A percentile compares a stretch with the other conserved stretches of the same genome.
Conservation (phyloP, 2,113 vertebrate species). For the Platanista minor region DNA sequence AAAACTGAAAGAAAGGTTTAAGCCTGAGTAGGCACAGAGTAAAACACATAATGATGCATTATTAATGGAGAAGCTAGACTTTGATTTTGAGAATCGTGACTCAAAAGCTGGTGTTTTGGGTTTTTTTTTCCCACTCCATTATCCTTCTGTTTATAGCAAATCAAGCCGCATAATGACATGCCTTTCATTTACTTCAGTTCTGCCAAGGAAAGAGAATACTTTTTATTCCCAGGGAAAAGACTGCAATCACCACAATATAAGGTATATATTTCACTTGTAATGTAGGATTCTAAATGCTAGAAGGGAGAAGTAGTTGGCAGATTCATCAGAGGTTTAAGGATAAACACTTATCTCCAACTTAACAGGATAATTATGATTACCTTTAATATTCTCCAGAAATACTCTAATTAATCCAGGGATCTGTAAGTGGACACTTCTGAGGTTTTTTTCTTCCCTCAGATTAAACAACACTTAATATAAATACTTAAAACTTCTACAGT, state of each 20-base stretch:
- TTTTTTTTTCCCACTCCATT: background rate
- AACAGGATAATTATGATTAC: background rate
- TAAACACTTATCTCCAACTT: background rate
- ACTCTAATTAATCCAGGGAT: background rate
- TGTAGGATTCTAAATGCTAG: background rate
- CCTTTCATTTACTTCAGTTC: conserved; percentile 46
- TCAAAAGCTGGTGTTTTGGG: background rate
- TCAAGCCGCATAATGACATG: background rate
- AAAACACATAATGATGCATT: background rate
- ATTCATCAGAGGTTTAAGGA: background rate
- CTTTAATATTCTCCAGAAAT: conserved; percentile 12
- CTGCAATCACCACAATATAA: conserved; percentile 36
- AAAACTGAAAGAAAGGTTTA: background rate
- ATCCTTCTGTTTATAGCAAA: background rate
- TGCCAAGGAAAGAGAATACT: conserved; percentile 45
- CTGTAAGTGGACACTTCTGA: background rate
- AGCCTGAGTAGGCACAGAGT: background rate
- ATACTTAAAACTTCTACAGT: background rate
- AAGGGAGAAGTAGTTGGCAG: background rate
- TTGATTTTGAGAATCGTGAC: background rate
- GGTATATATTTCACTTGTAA: conserved; percentile 27
- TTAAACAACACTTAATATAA: background rate
- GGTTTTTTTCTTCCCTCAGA: background rate
- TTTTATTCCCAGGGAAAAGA: conserved; percentile 55
- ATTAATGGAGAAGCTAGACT: background rate